Base-by-base conservation (phyloP, 1,140 invertebrate species). In the Uloborus diversus region DNA sequence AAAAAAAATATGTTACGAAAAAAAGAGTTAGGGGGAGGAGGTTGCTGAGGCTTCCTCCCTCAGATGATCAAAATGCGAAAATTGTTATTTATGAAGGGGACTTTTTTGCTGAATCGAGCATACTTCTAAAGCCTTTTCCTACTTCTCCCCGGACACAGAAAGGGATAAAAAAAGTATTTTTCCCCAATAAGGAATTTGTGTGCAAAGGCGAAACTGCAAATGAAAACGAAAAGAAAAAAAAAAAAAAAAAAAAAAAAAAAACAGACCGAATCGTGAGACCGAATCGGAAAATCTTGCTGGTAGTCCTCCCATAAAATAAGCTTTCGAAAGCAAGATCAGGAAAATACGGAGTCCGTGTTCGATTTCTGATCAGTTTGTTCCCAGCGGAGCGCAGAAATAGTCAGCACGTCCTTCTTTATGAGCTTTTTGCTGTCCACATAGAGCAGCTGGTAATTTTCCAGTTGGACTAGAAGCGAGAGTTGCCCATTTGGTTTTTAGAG, bases 1-100 rank as follows among this genome's bases (percentile, higher is more conserved):
- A 32, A 69, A 69, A 69, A 14, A 30, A 28, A 28, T 30, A 17
- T 30, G 9, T 17, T 2, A 20, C 7, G 20, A 71, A 33, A 32
- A 37, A 25, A 1, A 14, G 11, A 28, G 1, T 14, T 20, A 28
- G 9, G 20, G 33, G 49, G 37, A 20, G 30, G 33, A 73, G 61
- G 65, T 57, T 9, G 27, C n/a, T 61, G 61, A 27, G 32, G 69
- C 33, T 73, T 53, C 61, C 69, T 33, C 30, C 53, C 23, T 14
- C 32, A 61, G 28, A 13, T 75, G 57, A 61, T 51, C 35, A 75
- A 30, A 61, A 61, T 35, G 37, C n/a, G 35, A 64, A 75, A 75
- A 75, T 75, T 75, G 59, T 75, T 75, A 64, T 75, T 75, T 75
- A 75, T 75, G 71, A 64, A 35, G 57, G 37, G 25, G 33, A 70